phyloP scores from a whole-genome alignment of 2,888 invertebrate genomes.

The Drosophila neotestacea region DNA sequence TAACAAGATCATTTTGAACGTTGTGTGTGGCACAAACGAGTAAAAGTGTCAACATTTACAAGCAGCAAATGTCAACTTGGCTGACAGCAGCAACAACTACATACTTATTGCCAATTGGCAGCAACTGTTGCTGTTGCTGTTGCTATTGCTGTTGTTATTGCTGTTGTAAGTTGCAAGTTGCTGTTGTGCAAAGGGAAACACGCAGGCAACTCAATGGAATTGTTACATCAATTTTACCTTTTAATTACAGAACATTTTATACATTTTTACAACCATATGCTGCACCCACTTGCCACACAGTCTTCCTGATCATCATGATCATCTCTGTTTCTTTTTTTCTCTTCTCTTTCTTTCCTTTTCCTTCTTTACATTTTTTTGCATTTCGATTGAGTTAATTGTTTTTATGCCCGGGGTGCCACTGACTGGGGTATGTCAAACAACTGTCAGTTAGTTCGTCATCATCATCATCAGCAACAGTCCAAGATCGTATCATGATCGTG shows the following conservation, averaged over 20 bases:
- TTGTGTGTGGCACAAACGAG: conserved; percentile 60
- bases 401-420: conserved; percentile 66
- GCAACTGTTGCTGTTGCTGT: conserved; percentile 68
- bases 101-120: conserved; percentile 44
- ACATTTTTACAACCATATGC: conserved; percentile 60
- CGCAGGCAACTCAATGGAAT: conserved; percentile 50
- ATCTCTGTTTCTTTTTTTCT: conserved; percentile 15
- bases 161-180: conserved; percentile 51
- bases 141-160: too few species aligned
- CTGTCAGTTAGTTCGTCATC: conserved; percentile 80
- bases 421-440: conserved; percentile 81
- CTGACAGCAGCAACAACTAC: conserved; percentile 70
- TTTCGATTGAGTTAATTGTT: conserved; percentile 78
- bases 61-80: conserved; percentile 83
- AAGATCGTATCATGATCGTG: conserved; percentile 49
- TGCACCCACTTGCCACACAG: conserved; percentile 72
- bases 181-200: conserved; percentile 12
- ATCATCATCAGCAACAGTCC: conserved; percentile 46
- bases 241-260: conserved; percentile 64
- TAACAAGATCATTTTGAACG: conserved; percentile 73
- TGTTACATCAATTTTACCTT: conserved; percentile 75
- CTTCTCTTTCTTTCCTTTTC: conserved; percentile 25
- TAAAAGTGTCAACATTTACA: conserved; percentile 85
- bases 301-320: conserved; percentile 27
- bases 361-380: conserved; percentile 55